Percentiles rank a stretch among this genome's conserved stretches.
Conservation (phyloP, 23 tunicate genomes). For the Trididemnum clinides region DNA sequence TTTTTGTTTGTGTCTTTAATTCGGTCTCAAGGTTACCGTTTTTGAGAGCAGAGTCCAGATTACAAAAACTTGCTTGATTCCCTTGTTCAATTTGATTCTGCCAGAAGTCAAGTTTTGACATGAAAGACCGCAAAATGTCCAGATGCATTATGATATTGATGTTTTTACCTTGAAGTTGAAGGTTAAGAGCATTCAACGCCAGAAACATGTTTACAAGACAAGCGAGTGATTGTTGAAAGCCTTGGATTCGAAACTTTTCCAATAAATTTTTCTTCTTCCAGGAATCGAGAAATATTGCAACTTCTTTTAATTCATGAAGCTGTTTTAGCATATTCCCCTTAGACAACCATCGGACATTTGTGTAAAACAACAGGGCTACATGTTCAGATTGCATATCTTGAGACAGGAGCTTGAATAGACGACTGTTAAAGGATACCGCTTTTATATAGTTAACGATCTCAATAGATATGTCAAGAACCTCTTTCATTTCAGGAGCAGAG, state of each 20-base stretch:
- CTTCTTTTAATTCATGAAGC: constrained; percentile 47
- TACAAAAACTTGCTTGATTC: constrained; percentile 45
- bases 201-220: constrained; percentile 48
- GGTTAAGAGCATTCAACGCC: constrained; percentile 45
- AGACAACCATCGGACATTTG: constrained; percentile 45
- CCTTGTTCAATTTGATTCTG: constrained; percentile 45
- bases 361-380: constrained; percentile 25
- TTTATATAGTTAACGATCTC: constrained; percentile 1
- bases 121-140: constrained; percentile 29
- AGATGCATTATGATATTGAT: constrained; percentile 36
- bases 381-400: constrained; percentile 25
- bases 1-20: constrained; percentile 33
- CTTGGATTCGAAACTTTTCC: constrained; percentile 27
- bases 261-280: constrained; percentile 13
- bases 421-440: constrained; percentile 37
- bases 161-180: constrained; percentile 42
- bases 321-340: constrained; percentile 37
- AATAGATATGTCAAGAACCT: constrained; percentile 13
- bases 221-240: constrained; percentile 48
- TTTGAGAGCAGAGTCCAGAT: constrained; percentile 41
- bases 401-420: constrained; percentile 41
- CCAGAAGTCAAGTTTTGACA: constrained; percentile 51
- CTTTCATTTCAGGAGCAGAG: constrained; percentile 35
- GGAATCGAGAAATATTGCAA: constrained; percentile 40
- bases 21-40: constrained; percentile 31